These are phyloP conservation scores for Spheniscus humboldti DNA, from an alignment of 2,797 vertebrate genomes.

Conservation along the genomic window DNA sequence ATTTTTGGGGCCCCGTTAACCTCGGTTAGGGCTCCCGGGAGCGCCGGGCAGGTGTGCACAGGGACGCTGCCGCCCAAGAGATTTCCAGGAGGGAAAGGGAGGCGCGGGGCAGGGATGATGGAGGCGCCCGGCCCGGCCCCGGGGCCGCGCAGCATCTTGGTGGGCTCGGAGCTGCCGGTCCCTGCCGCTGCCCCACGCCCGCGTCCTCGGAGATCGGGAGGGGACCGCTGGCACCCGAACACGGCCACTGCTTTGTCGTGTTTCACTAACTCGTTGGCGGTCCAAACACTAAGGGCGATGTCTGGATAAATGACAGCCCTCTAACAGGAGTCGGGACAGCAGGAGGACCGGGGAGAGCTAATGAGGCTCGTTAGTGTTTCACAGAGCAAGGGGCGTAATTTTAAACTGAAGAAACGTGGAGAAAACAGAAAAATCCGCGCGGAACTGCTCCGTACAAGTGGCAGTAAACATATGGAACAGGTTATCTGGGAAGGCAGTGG, in stretches of 20 bases:
- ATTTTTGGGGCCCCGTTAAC: accelerated
- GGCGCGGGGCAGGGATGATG: not conserved
- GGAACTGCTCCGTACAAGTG: not conserved
- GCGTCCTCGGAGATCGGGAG: too few species aligned
- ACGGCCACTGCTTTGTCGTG: not conserved
- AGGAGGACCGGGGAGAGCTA: not conserved
- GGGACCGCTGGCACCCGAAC: too few species aligned
- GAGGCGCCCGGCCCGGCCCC: not conserved
- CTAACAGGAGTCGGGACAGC: not conserved
- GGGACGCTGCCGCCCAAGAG: not conserved
- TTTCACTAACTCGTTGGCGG: not conserved
- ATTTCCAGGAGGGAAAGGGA: not conserved
- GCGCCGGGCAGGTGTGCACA: not conserved
- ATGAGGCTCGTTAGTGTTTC: not conserved
- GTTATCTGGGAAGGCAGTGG: not conserved
- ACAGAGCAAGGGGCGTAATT: not conserved
- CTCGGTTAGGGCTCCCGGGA: not conserved
- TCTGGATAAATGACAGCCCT: not conserved
- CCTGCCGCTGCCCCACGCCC: not conserved
- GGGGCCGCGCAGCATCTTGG: not conserved
- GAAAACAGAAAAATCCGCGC: not conserved
- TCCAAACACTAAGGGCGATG: accelerated
- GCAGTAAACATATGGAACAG: not conserved
- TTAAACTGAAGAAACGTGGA: not conserved
- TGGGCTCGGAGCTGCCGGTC: not conserved